Percentiles rank a stretch among this genome's conserved stretches.
phyloP scores from a whole-genome alignment of 2,113 vertebrate species.

The Ariopsis seemanni region DNA sequence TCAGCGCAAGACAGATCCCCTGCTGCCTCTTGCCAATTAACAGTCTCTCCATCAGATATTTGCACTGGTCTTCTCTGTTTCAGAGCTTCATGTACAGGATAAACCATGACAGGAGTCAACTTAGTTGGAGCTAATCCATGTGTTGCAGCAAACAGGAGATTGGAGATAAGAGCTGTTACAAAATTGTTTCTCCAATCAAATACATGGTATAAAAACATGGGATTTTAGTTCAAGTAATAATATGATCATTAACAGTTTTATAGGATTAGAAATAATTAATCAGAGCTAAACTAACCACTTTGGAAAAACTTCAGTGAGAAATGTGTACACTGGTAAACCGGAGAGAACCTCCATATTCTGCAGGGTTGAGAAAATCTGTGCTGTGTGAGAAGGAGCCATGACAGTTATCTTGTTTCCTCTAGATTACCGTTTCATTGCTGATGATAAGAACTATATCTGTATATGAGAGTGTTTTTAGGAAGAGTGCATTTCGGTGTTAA shows the following conservation, averaged over 20 bases:
- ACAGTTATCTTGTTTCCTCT: constrained; percentile 29
- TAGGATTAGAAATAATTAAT: neutral
- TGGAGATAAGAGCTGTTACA: neutral
- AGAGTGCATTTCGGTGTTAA: neutral
- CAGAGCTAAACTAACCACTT: neutral
- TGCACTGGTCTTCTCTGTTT: constrained; percentile 31
- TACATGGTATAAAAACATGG: neutral
- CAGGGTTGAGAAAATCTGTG: constrained; percentile 11
- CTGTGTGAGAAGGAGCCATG: constrained; percentile 17
- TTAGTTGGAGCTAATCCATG: constrained; percentile 11
- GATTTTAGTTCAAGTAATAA: neutral
- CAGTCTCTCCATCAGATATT: constrained; percentile 40
- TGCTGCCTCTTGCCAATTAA: constrained; percentile 56
- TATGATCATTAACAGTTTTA: neutral
- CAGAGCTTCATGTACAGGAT: constrained; percentile 13
- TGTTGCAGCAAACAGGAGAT: neutral
- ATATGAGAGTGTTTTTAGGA: neutral
- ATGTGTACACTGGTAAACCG: constrained; percentile 41
- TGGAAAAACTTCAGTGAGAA: neutral
- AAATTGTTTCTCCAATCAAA: neutral
- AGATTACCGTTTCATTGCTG: constrained; percentile 54
- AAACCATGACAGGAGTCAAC: constrained; percentile 33
- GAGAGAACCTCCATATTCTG: constrained; percentile 48
- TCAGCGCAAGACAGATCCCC: constrained; percentile 46
- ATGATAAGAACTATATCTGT: constrained; percentile 53